Base-by-base conservation (phyloP, 2,888 invertebrate species). In the Synanthedon tipuliformis region DNA sequence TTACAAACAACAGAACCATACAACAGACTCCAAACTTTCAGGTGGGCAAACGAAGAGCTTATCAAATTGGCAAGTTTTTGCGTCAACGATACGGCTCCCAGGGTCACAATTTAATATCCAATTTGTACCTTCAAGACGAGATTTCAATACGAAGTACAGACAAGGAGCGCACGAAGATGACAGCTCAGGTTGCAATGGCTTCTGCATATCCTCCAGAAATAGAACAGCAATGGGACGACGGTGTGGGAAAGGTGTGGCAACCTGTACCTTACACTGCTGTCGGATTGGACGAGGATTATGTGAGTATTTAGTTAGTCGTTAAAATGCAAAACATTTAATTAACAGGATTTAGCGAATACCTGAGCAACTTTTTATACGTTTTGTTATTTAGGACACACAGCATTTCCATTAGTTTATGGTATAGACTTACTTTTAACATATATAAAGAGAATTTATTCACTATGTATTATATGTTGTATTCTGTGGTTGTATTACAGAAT, bases 151-250 rank as follows among this genome's bases (percentile, higher is more conserved):
- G 81, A 23, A 80, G 78, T 53, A 86, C 86, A 0, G 83, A 84
- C n/a, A 85, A 86, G 62, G 84, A 86, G 34, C 62, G 86, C 50
- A 81, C 86, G 0, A 85, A 86, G 66, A 86, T 86, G 86, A 86
- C 81, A 0, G 70, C 66, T 1, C 71, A 71, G 57, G 68, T 82
- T 41, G 85, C 85, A 0, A 81, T 85, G 81, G 69, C 84, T 0
- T 83, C 85, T 7, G 58, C 66, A 1, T 86, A 81, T 62, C 85
- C 86, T 0, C 86, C 86, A 0, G 79, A 72, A 13, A 50, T 59
- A 0, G 81, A 76, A 7, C 85, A 86, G 59, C 83, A 86, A 57
- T 86, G 86, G 86, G 76, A 81, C 34, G 78, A 76, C 3, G 75
- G 69, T 1, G 48, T 86, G 0, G 86, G 86, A 0, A 81, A 72